Base-by-base conservation (phyloP, 2,888 invertebrate genomes). In the Tenodera sinensis region DNA sequence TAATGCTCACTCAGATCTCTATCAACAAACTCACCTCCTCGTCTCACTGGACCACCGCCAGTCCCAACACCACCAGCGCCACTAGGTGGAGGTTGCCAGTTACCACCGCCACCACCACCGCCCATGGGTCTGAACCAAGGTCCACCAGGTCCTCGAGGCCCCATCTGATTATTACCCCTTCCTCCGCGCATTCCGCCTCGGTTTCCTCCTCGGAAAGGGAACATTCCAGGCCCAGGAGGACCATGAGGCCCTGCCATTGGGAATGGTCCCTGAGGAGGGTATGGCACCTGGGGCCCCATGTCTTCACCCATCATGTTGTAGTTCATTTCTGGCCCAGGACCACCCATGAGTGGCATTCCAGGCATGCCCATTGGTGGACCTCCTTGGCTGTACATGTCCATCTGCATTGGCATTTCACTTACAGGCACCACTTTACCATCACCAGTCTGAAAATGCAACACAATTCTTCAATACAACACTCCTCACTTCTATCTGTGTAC, bases 71-170 rank as follows among this genome's bases (percentile, higher is more conserved):
- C 92, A 25, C 92, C 92, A 89, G 93, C 93, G 92, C 95, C 94
- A 93, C 94, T 93, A 25, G 93, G 92, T 89, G 93, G 92, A 25
- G 93, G 92, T 89, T 93, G 92, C 90, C 94, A 94, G 91, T 94
- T 89, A 47, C 85, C 81, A 27, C 28, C 83, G n/a, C 86, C 83
- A 91, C 94, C 86, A 47, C 85, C 81, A 27, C 28, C 83, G n/a
- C 86, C 83, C 83, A 28, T 94, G 30, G 27, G 27, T n/a, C 54
- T 83, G 20, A n/a, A 87, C 87, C 87, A 87, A n/a, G 82, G 87
- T 1, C 87, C 87, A 82, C 54, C 54, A 54, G 14, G 30, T 82
- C 84, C 87, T 83, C 87, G 28, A 12, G 87, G 87, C 12, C 87
- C 87, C 34, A 87, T 87, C 27, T 87, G 87, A 34, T 34, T 87